phyloP scores from a whole-genome alignment of 2,888 invertebrate species.

The Antheraea assamensis region DNA sequence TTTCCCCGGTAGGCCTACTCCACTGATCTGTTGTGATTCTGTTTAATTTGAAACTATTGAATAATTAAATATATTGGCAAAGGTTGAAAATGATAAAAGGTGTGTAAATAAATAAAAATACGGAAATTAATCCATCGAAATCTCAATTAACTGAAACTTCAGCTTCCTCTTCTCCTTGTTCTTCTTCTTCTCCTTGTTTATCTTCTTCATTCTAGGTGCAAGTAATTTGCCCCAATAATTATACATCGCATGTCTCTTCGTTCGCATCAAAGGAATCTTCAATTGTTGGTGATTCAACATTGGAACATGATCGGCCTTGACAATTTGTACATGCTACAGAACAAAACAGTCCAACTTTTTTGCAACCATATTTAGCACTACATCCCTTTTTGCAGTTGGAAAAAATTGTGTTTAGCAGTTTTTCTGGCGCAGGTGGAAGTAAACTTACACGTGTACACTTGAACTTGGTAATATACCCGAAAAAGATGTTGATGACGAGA shows the following conservation, averaged over 20 bases:
- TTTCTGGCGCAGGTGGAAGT: not conserved
- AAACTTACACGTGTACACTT: no score
- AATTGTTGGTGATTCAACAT: no score
- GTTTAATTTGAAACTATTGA: not conserved
- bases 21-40: not conserved
- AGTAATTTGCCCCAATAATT: conserved; percentile 30
- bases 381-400: conserved; percentile 14
- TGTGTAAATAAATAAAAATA: not conserved
- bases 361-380: conserved; percentile 27
- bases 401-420: not conserved
- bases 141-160: conserved; percentile 27
- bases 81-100: not conserved
- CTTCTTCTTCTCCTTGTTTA: conserved; percentile 27
- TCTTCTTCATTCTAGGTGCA: conserved; percentile 27
- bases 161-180: conserved; percentile 28
- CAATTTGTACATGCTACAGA: no score
- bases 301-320: no score
- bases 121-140: conserved; percentile 15
- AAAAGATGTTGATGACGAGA: no score
- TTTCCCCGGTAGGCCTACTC: not conserved
- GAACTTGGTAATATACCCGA: no score
- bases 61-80: conserved; percentile 15
- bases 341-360: no score
- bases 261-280: no score
- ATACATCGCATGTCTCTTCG: conserved; percentile 30